Evolutionary conservation across 2,888 invertebrate genomes (phyloP).

Genomic region (Limnephilus rhombicus): DNA sequence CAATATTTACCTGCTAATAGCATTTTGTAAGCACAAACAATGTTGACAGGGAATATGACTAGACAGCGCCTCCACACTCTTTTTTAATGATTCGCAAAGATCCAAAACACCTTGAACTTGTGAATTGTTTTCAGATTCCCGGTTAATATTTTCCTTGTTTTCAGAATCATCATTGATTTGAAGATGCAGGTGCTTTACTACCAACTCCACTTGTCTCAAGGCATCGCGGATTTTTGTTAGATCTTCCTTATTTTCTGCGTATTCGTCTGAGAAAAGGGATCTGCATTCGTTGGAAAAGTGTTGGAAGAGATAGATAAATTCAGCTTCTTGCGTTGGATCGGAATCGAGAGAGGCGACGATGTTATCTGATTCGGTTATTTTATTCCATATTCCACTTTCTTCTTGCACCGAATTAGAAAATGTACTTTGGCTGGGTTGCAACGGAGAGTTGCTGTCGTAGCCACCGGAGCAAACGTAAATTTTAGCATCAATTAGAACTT

Average conservation of each 20-base stretch:
- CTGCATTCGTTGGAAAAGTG: constrained; percentile 81
- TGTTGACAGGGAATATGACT: constrained; percentile 76
- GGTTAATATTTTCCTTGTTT: constrained; percentile 60
- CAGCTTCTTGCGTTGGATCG: constrained; percentile 80
- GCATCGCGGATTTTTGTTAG: constrained; percentile 78
- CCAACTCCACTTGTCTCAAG: constrained; percentile 76
- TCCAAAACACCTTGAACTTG: constrained; percentile 62
- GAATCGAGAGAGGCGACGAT: constrained; percentile 74
- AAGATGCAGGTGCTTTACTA: constrained; percentile 73
- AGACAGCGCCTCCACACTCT: constrained; percentile 76
- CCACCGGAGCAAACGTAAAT: constrained; percentile 65
- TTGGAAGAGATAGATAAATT: constrained; percentile 83
- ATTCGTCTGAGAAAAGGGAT: constrained; percentile 78
- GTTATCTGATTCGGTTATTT: constrained; percentile 70
- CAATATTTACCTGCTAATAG: constrained; percentile 74
- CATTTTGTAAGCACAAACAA: constrained; percentile 77
- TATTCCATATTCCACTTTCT: constrained; percentile 67
- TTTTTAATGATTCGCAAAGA: constrained; percentile 73
- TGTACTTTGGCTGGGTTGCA: constrained; percentile 14
- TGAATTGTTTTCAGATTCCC: constrained; percentile 54
- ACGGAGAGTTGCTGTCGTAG: constrained; percentile 25
- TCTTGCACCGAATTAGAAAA: constrained; percentile 42
- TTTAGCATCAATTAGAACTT: constrained; percentile 84
- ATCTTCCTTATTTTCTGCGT: constrained; percentile 78
- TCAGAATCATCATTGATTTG: constrained; percentile 70